These are phyloP conservation scores for Acrossocheilus fasciatus DNA, from an alignment of 2,797 vertebrate species.

Conservation along the genomic window DNA sequence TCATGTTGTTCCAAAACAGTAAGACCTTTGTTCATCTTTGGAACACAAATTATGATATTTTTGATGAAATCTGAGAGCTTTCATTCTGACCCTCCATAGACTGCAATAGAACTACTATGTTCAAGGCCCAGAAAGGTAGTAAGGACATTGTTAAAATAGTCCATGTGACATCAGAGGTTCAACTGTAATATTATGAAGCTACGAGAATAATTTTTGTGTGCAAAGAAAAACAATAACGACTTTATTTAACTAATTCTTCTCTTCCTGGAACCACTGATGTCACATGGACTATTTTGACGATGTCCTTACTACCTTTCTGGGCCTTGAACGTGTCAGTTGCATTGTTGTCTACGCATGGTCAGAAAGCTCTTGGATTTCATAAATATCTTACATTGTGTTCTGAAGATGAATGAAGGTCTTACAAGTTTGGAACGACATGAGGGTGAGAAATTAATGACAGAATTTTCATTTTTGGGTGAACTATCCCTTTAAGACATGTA, in stretches of 20 bases:
- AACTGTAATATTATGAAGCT: too few relatives aligned
- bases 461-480: background rate
- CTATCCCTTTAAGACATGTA: background rate
- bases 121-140: too few relatives aligned
- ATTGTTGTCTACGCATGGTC: background rate
- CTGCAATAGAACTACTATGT: too few relatives aligned
- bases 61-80: too few relatives aligned
- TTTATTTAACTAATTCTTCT: background rate
- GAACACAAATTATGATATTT: too few relatives aligned
- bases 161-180: too few relatives aligned
- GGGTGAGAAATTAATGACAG: background rate
- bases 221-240: background rate
- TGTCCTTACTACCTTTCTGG: background rate
- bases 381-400: background rate
- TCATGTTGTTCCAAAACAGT: too few relatives aligned
- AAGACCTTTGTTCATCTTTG: too few relatives aligned
- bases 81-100: too few relatives aligned
- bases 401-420: background rate
- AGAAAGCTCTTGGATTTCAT: background rate
- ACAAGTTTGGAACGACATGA: background rate
- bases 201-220: background rate
- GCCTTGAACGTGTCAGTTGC: background rate
- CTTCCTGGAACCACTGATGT: background rate
- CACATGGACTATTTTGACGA: background rate
- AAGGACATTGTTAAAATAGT: too few relatives aligned